phyloP scores from a whole-genome alignment of 2,797 vertebrate species.

The Phaenicophaeus curvirostris region DNA sequence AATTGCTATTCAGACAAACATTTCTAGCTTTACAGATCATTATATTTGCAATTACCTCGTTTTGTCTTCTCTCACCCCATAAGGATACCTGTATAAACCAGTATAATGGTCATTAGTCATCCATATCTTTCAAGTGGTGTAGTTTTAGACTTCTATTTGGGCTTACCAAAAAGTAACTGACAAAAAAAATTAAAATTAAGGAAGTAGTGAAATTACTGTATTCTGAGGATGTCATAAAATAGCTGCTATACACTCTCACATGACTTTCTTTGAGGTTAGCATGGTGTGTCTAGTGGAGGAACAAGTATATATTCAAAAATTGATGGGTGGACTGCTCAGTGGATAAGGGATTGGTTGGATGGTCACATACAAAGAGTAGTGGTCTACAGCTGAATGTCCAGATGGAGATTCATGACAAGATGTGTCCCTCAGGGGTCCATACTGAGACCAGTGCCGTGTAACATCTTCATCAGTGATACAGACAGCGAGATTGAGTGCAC shows the following conservation, averaged over 20 bases:
- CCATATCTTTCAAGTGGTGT: background rate
- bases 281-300: background rate
- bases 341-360: too few relatives aligned
- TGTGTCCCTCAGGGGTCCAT: too few relatives aligned
- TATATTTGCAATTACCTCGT: slow-evolving; percentile 31
- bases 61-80: slow-evolving; percentile 23
- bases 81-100: background rate
- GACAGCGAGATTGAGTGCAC: too few relatives aligned
- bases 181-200: background rate
- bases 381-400: too few relatives aligned
- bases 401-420: too few relatives aligned
- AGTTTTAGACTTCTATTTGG: background rate
- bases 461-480: too few relatives aligned
- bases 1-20: slow-evolving; percentile 33
- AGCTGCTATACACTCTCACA: background rate
- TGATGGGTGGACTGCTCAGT: too few relatives aligned
- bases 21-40: slow-evolving; percentile 1
- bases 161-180: background rate
- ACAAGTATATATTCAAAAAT: background rate
- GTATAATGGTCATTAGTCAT: background rate
- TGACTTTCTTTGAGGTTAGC: background rate
- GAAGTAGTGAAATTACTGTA: background rate
- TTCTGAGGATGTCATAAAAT: background rate
- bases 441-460: too few relatives aligned
- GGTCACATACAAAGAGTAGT: too few relatives aligned